These are phyloP conservation scores for Lepidonotus clava DNA, from an alignment of 2,888 invertebrate species.

Conservation along the genomic window DNA sequence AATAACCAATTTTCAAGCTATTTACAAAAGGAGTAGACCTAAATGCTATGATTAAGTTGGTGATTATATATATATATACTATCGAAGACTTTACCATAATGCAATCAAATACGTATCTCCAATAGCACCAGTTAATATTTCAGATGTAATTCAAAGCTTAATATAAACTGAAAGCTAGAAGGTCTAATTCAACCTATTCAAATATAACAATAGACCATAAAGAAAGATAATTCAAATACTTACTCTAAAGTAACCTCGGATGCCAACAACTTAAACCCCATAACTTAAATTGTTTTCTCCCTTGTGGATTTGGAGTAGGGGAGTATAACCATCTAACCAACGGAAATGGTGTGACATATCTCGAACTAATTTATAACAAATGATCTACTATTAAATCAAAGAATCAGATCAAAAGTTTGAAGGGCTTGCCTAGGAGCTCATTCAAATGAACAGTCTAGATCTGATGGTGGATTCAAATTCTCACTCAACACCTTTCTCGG, in stretches of 20 bases:
- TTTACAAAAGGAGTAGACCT: background rate
- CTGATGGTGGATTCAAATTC: too few relatives aligned
- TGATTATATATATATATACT: too few relatives aligned
- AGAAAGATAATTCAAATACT: background rate
- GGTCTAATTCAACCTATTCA: background rate
- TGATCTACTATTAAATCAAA: constrained; percentile 4
- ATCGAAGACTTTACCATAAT: constrained; percentile 31
- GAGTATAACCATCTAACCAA: background rate
- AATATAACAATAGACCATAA: background rate
- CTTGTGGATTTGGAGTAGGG: background rate
- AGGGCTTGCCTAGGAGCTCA: too few relatives aligned
- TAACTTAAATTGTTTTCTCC: background rate
- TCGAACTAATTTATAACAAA: background rate
- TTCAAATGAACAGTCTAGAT: too few relatives aligned
- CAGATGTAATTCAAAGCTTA: background rate
- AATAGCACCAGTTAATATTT: constrained; percentile 45
- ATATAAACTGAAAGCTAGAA: background rate
- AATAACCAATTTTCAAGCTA: background rate
- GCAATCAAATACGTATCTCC: constrained; percentile 18
- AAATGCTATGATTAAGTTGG: background rate
- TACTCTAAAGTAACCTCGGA: background rate
- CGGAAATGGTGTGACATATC: background rate
- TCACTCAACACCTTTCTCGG: too few relatives aligned
- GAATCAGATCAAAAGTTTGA: too few relatives aligned
- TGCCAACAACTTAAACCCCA: constrained; percentile 8